phyloP scores from a whole-genome alignment of 1,140 invertebrate genomes.

The Anastrepha ludens region DNA sequence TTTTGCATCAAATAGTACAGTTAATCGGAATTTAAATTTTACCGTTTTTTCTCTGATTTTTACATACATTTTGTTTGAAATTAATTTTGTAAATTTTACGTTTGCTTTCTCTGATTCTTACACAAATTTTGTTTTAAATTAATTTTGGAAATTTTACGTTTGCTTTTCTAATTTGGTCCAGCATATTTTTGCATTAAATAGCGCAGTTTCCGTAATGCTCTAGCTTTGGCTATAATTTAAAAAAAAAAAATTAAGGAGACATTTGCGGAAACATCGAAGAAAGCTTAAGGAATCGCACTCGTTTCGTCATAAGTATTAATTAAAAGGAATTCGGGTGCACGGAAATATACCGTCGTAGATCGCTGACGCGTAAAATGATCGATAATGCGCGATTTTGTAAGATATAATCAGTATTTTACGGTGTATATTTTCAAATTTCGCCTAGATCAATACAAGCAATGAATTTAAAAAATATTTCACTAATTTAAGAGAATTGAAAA shows the following conservation, averaged over 20 bases:
- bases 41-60: background rate
- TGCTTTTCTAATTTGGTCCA: slow-evolving; percentile 53
- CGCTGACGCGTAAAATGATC: background rate
- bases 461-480: background rate
- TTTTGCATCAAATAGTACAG: slow-evolving; percentile 67
- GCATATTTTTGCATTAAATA: slow-evolving; percentile 68
- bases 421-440: too few species aligned
- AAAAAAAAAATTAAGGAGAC: slow-evolving; percentile 36
- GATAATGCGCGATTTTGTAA: background rate
- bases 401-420: too few species aligned
- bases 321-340: background rate
- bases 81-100: background rate
- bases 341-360: background rate
- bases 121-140: background rate
- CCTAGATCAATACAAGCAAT: background rate
- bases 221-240: slow-evolving; percentile 63
- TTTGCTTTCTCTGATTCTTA: slow-evolving; percentile 24
- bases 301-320: slow-evolving; percentile 13
- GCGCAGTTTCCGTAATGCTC: slow-evolving; percentile 66
- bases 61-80: background rate
- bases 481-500: too few species aligned
- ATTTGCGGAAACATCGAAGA: slow-evolving; percentile 45
- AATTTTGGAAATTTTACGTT: slow-evolving; percentile 8
- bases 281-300: slow-evolving; percentile 56
- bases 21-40: slow-evolving; percentile 55